These are phyloP conservation scores for Cataglyphis livida DNA, from an alignment of 2,888 invertebrate species.

Conservation along the genomic window DNA sequence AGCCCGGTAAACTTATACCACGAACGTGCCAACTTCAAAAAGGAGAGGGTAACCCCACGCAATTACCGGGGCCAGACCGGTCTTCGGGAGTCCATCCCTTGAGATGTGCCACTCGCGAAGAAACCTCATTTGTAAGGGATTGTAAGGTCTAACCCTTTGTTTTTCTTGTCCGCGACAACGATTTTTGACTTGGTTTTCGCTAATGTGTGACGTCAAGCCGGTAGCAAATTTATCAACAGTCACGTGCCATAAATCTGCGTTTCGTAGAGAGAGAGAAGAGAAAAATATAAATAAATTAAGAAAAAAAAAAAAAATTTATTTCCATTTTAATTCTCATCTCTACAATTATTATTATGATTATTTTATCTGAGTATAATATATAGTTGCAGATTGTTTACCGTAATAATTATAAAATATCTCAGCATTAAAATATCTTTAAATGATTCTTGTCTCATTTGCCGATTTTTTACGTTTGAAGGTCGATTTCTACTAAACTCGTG, in stretches of 20 bases:
- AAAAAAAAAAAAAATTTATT: not conserved
- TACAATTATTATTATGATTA: not conserved
- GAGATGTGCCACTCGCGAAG: conserved; percentile 31
- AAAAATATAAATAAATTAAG: not conserved
- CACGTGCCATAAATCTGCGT: no score
- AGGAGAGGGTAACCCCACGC: conserved; percentile 61
- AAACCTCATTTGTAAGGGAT: conserved; percentile 53
- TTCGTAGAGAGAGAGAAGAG: no score
- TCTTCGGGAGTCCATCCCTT: conserved; percentile 36
- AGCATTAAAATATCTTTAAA: not conserved
- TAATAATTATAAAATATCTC: not conserved
- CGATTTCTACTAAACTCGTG: not conserved
- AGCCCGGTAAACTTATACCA: conserved; percentile 72
- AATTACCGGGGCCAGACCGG: conserved; percentile 67
- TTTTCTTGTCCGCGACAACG: conserved; percentile 41
- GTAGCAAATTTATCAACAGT: conserved; percentile 10
- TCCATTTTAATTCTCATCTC: not conserved
- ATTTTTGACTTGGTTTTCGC: conserved; percentile 11
- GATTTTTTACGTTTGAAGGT: not conserved
- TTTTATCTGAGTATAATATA: not conserved
- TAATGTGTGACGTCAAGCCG: not conserved
- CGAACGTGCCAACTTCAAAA: conserved; percentile 72
- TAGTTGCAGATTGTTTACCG: not conserved
- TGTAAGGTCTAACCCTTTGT: conserved; percentile 47
- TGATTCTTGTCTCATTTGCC: not conserved